Base-by-base conservation (phyloP, 2,888 invertebrate species). In the Halictus quadricinctus region DNA sequence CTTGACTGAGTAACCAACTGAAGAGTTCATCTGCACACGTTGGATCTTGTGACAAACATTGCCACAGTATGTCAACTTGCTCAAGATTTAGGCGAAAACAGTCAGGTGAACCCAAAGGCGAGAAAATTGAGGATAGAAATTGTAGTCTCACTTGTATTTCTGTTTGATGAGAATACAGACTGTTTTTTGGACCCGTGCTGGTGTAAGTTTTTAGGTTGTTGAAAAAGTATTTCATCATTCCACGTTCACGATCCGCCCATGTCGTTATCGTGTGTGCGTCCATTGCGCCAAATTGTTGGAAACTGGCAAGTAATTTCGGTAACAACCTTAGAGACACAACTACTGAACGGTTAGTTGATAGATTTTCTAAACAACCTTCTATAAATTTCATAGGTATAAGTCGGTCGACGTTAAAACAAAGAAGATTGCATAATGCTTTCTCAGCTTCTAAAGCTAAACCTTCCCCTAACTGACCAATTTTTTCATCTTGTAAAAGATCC, bases 201-300 rank as follows among this genome's bases (percentile, higher is more conserved):
- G 96, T 96, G 92, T 97, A 98, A 89, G 97, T 96, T 78, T 97
- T 97, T 74, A 99, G 95, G 94, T 98, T 98, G 92, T 97, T 97
- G 91, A 99, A 97, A 95, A 99, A 98, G 93, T 98, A 96, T 18
- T 97, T 96, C 97, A 98, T 98, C 98, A 99, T 98, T 90, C 97
- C 97, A 90, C 98, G 97, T 92, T 98, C 98, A 69, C 97, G 96
- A 93, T 99, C 98, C 8, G 98, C 98, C 98, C 98, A 99, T 95
- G 98, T 96, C 5, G 98, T 98, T 88, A 98, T 96, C 94, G 96
- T 94, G 29, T 98, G 98, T 93, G 97, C 98, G 93, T 98, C 98
- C 95, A 97, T 96, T 48, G 97, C 97, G 2, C 98, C 96, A 91
- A 98, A 97, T 93, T 98, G 98, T 95, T 98, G 97, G 95, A 98